phyloP scores from a whole-genome alignment of 1,140 invertebrate genomes.

The Drosophila parvula region DNA sequence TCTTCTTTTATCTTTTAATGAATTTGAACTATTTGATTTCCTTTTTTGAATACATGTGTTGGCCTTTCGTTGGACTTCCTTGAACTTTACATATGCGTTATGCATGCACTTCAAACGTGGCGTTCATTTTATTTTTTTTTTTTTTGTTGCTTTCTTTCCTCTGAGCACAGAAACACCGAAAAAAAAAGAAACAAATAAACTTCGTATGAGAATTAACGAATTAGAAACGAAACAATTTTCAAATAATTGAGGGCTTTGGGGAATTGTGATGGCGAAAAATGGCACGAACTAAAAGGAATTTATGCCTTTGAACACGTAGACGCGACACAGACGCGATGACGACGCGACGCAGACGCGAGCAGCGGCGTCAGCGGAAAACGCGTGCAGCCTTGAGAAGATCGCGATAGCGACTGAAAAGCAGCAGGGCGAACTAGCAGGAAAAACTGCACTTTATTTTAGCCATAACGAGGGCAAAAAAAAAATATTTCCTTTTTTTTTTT shows the following conservation, averaged over 20 bases:
- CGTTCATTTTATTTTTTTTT: conserved; percentile 51
- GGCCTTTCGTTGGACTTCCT: conserved; percentile 32
- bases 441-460: conserved; percentile 5
- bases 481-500: background rate
- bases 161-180: conserved; percentile 26
- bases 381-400: conserved; percentile 63
- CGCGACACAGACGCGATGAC: conserved; percentile 48
- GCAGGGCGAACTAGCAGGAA: conserved; percentile 7
- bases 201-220: conserved; percentile 22
- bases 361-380: conserved; percentile 35
- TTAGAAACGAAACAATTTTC: conserved; percentile 11
- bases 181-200: conserved; percentile 7
- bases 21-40: conserved; percentile 11
- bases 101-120: conserved; percentile 56
- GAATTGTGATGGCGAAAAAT: conserved; percentile 50
- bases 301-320: conserved; percentile 72
- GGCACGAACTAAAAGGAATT: conserved; percentile 76
- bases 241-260: conserved; percentile 13
- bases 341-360: conserved; percentile 47
- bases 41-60: conserved; percentile 12
- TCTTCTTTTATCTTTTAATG: conserved; percentile 11
- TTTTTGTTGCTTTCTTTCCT: conserved; percentile 33
- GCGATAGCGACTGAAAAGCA: conserved; percentile 35
- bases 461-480: conserved; percentile 22
- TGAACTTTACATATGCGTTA: conserved; percentile 33